A percentile compares a stretch with the other conserved stretches of the same genome.
Evolutionary conservation across 2,888 invertebrate species (phyloP).

Genomic region (Nomada ruficornis): DNA sequence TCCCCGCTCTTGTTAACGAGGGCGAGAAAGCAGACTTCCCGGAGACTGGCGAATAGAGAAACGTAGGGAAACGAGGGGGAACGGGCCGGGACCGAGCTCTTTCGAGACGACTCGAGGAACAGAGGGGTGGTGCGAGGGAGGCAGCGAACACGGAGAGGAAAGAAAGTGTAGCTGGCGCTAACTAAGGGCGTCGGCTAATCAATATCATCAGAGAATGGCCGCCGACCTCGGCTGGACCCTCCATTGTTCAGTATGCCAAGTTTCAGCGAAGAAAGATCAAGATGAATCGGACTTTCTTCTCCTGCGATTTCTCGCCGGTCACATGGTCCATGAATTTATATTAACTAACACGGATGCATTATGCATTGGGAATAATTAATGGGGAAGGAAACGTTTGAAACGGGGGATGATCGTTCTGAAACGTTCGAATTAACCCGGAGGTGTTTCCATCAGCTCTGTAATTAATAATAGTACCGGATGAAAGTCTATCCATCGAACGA

Average conservation of each 20-base stretch:
- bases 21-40: slow-evolving; percentile 45
- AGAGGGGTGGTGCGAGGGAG: slow-evolving; percentile 46
- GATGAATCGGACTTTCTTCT: neutral
- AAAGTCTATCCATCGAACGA: neutral
- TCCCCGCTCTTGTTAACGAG: slow-evolving; percentile 48
- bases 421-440: neutral
- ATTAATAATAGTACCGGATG: slow-evolving; percentile 26
- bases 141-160: slow-evolving; percentile 51
- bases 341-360: neutral
- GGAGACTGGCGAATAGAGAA: slow-evolving; percentile 27
- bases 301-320: slow-evolving; percentile 1
- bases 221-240: slow-evolving; percentile 71
- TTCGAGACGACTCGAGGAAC: slow-evolving; percentile 40
- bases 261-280: slow-evolving; percentile 1
- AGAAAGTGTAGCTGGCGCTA: slow-evolving; percentile 81
- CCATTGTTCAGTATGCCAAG: slow-evolving; percentile 60
- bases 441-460: slow-evolving; percentile 19
- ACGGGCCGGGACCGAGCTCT: slow-evolving; percentile 41
- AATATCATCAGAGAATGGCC: slow-evolving; percentile 83
- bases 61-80: slow-evolving; percentile 28
- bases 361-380: neutral
- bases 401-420: slow-evolving; percentile 31
- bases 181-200: slow-evolving; percentile 84
- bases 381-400: neutral
- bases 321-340: neutral